Evolutionary conservation across 2,797 vertebrate species (phyloP), one percentile per base, ranked within the genome.

Genomic region (Siniperca scherzeri): DNA sequence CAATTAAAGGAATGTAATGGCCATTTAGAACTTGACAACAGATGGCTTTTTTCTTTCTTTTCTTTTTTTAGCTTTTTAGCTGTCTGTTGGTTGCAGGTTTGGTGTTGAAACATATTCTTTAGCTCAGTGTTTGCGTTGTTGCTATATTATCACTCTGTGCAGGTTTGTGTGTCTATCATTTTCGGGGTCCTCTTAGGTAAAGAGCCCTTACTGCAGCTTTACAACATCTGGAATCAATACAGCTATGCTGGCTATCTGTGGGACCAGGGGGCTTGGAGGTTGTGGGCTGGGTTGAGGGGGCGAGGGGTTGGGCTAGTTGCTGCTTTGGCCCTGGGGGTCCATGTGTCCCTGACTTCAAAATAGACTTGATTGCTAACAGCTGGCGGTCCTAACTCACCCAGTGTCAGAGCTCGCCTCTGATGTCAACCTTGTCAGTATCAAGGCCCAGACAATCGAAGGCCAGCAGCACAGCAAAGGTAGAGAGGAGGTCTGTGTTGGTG

Each of bases 301-400:
- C 1, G 30, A 81, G 76, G 77, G 93, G 92, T 86, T 87, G 93
- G 90, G 90, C 93, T 94, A 86, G 93, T 93, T 95, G 93, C 93
- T 92, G 93, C 92, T 96, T 95, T 95, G 93, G 96, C 94, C 96
- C 96, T 95, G 92, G 94, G 96, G 96, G 93, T 95, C 94, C 92
- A 87, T 95, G 95, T 94, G 96, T 96, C 96, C 96, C 96, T 96
- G 95, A 95, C 95, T 96, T 96, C 95, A 96, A 96, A 96, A 97
- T 96, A 96, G 95, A 95, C 93, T 94, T 96, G 96, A 97, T 96
- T 96, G 96, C 95, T 95, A 96, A 94, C 96, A 97, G 96, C 96
- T 96, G 96, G 94, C 94, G 93, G 95, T 94, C 93, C 94, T 96
- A 96, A 96, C 95, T 96, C 95, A 96, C 94, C 93, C 95, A 52